Evolutionary conservation across 2,888 invertebrate species (phyloP).

Genomic region (Corythucha ciliata): DNA sequence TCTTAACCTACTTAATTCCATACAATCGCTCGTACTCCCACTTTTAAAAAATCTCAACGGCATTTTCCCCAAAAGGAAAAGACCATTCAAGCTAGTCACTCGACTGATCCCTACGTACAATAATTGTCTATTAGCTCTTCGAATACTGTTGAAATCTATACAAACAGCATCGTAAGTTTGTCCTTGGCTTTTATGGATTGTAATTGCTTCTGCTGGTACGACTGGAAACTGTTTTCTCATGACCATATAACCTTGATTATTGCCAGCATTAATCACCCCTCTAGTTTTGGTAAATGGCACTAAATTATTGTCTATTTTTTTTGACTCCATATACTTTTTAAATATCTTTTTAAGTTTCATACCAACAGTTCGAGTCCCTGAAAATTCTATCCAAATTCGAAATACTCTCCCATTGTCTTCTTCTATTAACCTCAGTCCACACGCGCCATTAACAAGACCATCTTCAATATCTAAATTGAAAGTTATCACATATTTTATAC

Average conservation of each 20-base stretch:
- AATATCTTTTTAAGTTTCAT: too few species aligned
- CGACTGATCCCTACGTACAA: slow-evolving; percentile 20
- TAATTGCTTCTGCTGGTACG: slow-evolving; percentile 30
- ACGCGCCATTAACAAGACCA: slow-evolving; percentile 36
- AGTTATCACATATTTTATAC: slow-evolving; percentile 34
- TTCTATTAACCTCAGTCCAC: slow-evolving; percentile 22
- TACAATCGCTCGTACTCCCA: too few species aligned
- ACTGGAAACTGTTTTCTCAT: slow-evolving; percentile 31
- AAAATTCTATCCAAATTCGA: too few species aligned
- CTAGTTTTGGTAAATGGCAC: neutral
- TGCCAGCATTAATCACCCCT: slow-evolving; percentile 6
- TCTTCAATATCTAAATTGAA: slow-evolving; percentile 32
- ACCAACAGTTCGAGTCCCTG: too few species aligned
- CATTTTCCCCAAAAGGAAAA: slow-evolving; percentile 16
- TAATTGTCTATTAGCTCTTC: slow-evolving; percentile 4
- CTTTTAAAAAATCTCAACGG: too few species aligned
- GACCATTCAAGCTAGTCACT: slow-evolving; percentile 3
- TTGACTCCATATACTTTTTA: too few species aligned
- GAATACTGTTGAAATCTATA: slow-evolving; percentile 5
- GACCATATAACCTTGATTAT: slow-evolving; percentile 21
- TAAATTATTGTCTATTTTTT: too few species aligned
- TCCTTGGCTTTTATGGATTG: slow-evolving; percentile 34
- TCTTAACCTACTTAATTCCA: too few species aligned
- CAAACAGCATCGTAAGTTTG: slow-evolving; percentile 20
- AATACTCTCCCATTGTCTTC: too few species aligned